Evolutionary conservation across 1,140 invertebrate genomes (phyloP).

Genomic region (Euborellia annulipes): DNA sequence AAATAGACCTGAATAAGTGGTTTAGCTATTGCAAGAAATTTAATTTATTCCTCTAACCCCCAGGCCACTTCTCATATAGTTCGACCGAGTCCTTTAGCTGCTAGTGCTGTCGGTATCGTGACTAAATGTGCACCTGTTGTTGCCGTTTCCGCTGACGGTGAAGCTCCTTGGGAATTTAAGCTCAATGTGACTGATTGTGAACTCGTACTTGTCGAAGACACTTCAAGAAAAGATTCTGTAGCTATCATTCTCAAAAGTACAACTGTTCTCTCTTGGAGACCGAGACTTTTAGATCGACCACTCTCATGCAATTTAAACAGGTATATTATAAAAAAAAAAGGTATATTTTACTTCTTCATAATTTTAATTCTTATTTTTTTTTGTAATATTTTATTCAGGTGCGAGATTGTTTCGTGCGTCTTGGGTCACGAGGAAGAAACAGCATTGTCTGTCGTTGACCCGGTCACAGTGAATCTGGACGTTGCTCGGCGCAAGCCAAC

Average conservation of each 20-base stretch:
- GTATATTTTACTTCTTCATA: too few species aligned
- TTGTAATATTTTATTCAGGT: constrained; percentile 20
- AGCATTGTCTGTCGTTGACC: constrained; percentile 90
- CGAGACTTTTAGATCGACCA: constrained; percentile 51
- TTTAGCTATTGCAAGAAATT: too few species aligned
- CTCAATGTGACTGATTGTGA: constrained; percentile 92
- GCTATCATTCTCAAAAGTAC: constrained; percentile 90
- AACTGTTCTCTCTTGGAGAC: constrained; percentile 67
- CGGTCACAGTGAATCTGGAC: constrained; percentile 65
- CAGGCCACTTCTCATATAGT: too few species aligned
- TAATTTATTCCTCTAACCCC: too few species aligned
- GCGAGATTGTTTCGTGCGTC: constrained; percentile 88
- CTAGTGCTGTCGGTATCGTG: constrained; percentile 27
- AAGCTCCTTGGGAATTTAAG: constrained; percentile 63
- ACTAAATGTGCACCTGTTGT: constrained; percentile 29
- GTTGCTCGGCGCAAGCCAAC: constrained; percentile 33
- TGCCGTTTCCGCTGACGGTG: constrained; percentile 15
- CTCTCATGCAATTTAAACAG: constrained; percentile 77
- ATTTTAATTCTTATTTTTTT: too few species aligned
- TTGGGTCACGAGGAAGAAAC: constrained; percentile 85
- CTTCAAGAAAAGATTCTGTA: constrained; percentile 72
- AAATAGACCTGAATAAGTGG: too few species aligned
- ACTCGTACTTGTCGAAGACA: constrained; percentile 83
- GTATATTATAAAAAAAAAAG: too few species aligned
- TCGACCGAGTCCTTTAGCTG: constrained; percentile 17